Percentiles rank a stretch among this genome's conserved stretches.
Evolutionary conservation across 2,113 vertebrate genomes (phyloP).

Genomic region (Conger conger): DNA sequence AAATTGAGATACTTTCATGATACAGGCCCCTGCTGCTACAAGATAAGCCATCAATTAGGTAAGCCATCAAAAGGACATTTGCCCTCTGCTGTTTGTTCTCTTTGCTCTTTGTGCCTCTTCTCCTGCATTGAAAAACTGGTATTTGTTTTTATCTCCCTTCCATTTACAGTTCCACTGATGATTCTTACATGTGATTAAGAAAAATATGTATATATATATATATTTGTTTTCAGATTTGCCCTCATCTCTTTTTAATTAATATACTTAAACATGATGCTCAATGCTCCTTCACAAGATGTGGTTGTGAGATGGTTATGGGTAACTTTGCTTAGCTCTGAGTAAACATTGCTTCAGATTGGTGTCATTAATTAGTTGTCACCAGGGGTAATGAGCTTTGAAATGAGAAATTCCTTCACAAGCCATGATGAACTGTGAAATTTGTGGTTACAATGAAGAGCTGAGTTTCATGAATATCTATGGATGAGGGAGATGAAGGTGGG

Average conservation of each 20-base stretch:
- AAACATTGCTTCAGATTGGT: constrained; percentile 19
- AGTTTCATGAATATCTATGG: constrained; percentile 29
- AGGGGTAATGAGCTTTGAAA: constrained; percentile 49
- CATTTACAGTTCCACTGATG: background rate
- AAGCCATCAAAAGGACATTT: background rate
- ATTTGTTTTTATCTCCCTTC: constrained; percentile 19
- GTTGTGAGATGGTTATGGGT: constrained; percentile 1
- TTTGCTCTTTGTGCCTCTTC: background rate
- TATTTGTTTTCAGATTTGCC: constrained; percentile 45
- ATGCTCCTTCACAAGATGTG: background rate
- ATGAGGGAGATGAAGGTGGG: background rate
- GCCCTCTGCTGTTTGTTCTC: background rate
- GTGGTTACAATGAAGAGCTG: constrained; percentile 35
- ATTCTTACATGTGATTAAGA: constrained; percentile 45
- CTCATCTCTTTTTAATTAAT: constrained; percentile 16
- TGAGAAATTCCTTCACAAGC: constrained; percentile 32
- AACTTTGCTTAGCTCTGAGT: constrained; percentile 16
- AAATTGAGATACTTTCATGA: background rate
- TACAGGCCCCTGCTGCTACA: background rate
- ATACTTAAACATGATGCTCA: background rate
- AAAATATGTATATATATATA: too few relatives aligned
- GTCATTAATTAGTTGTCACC: constrained; percentile 47
- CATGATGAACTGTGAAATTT: constrained; percentile 46
- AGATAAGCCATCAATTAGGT: background rate
- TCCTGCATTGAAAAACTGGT: constrained; percentile 1